phyloP scores from a whole-genome alignment of 2,797 vertebrate species.

The Cossypha heuglini region DNA sequence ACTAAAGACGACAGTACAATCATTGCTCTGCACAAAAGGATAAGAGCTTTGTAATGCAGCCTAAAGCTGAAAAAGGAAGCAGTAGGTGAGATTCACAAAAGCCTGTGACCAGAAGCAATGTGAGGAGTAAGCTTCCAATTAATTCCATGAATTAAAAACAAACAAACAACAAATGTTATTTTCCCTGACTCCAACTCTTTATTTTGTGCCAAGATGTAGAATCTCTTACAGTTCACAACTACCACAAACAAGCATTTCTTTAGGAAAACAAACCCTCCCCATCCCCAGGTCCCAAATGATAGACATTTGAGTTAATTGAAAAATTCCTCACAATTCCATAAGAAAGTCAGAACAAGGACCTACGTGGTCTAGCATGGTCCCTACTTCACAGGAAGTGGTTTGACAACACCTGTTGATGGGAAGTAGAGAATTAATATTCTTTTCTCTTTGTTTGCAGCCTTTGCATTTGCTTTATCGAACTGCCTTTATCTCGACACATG shows the following conservation, averaged over 20 bases:
- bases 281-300: neutral
- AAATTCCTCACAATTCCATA: neutral
- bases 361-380: rapidly evolving
- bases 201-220: neutral
- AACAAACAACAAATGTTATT: neutral
- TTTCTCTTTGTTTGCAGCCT: neutral
- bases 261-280: neutral
- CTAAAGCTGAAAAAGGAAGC: neutral
- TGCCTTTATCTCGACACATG: neutral
- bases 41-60: neutral
- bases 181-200: neutral
- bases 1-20: neutral
- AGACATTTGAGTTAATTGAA: neutral
- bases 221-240: neutral
- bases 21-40: neutral
- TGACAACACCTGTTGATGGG: neutral
- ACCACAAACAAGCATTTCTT: neutral
- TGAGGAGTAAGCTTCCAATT: neutral
- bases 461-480: neutral
- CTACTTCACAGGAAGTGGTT: neutral
- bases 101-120: neutral
- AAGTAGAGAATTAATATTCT: neutral
- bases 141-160: neutral
- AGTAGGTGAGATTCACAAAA: neutral
- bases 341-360: neutral